Base-by-base conservation (phyloP, 2,113 vertebrate genomes). In the Cygnus atratus region DNA sequence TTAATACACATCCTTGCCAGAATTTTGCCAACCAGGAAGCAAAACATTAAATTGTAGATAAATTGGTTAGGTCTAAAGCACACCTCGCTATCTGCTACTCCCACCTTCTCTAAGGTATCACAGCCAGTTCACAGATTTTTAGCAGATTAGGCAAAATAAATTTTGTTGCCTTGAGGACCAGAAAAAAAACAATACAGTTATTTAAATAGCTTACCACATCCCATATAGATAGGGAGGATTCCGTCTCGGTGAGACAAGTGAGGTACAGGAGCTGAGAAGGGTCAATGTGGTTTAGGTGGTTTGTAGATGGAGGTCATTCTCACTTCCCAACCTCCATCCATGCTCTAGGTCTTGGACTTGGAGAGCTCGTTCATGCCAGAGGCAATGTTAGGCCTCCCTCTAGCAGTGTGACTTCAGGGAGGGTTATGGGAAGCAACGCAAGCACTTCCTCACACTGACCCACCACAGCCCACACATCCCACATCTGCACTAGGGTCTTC, bases 31-130 rank as follows among this genome's bases (percentile, higher is more conserved):
- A 25, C 2, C 8, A 61, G 8, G 33, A 65, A 70, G 44, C 4
- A 37, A 71, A 88, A 59, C 1, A 0, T 39, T 19, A 52, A 86
- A 76, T 15, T 73, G 21, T 16, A 44, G 10, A 65, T 25, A 86
- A 76, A 1, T 31, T 57, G 11, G 5, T 76, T 3, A 31, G 15
- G 19, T 57, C 22, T 24, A 61, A 79, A 70, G 20, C 17, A 28
- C 6, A 31, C 6, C 9, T 20, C 6, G 0, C 19, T 41, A 26
- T 6, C 28, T 28, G 15, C 5, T 11, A 59, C 19, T 21, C 11
- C 14, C 50, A 83, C 17, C 11, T 74, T 76, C 33, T 44, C n/a
- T 71, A 52, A 28, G 17, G n/a, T 31, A 31, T 41, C 63, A 43
- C 39, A 84, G 3, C 7, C 10, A 43, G 39, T 54, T 78, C 61